Evolutionary conservation across 2,113 vertebrate genomes (phyloP).

Genomic region (Myotis davidii): DNA sequence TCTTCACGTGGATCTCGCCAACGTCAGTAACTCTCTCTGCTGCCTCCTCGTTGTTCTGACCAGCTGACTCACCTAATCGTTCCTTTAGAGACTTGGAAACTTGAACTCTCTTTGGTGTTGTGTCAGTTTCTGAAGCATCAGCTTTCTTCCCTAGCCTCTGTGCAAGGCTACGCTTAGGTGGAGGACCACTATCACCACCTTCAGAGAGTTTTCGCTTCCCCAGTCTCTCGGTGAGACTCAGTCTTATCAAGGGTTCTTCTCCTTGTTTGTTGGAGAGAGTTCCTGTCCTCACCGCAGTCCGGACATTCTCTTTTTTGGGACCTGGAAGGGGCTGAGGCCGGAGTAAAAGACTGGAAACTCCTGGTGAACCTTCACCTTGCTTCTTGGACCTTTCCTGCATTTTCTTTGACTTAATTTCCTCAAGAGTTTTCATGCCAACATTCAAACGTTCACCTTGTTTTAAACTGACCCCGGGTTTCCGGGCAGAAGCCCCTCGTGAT

Average conservation of each 20-base stretch:
- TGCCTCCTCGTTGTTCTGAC: conserved; percentile 72
- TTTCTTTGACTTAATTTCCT: conserved; percentile 94
- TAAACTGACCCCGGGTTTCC: conserved; percentile 83
- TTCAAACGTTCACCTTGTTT: conserved; percentile 89
- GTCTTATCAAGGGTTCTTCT: conserved; percentile 83
- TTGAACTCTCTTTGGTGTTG: conserved; percentile 84
- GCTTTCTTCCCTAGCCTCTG: conserved; percentile 91
- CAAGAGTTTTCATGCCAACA: conserved; percentile 94
- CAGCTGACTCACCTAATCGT: conserved; percentile 86
- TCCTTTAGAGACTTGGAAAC: conserved; percentile 88
- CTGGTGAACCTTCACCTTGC: conserved; percentile 85
- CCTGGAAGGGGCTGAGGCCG: conserved; percentile 79
- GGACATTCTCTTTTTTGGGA: conserved; percentile 90
- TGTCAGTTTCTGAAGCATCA: conserved; percentile 79
- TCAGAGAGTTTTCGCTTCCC: conserved; percentile 83
- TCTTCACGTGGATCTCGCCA: conserved; percentile 92
- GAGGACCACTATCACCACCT: conserved; percentile 76
- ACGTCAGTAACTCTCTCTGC: conserved; percentile 81
- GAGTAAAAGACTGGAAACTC: conserved; percentile 69
- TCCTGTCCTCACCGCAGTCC: conserved; percentile 83
- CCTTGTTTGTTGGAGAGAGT: conserved; percentile 84
- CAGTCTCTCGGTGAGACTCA: conserved; percentile 87
- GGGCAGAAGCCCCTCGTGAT: conserved; percentile 84
- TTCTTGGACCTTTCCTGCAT: conserved; percentile 92
- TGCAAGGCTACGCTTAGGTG: conserved; percentile 88